Conservation (phyloP, 2,888 invertebrate species). For the Fragum whitleyi region DNA sequence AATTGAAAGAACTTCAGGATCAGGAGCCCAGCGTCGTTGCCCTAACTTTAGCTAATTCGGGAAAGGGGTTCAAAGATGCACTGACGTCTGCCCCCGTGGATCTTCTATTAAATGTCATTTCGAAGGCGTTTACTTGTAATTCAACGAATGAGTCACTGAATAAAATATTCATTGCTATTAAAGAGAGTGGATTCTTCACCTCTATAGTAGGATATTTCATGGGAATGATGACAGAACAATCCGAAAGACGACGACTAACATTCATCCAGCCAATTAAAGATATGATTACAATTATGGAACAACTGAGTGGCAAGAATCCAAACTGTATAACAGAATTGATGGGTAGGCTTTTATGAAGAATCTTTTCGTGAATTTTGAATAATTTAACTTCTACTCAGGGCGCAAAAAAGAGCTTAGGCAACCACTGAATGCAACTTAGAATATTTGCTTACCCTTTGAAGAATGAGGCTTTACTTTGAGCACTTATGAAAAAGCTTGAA, state of each 20-base stretch:
- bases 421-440: not conserved
- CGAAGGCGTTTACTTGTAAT: conserved; percentile 55
- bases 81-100: not conserved
- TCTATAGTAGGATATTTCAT: conserved; percentile 38
- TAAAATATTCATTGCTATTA: conserved; percentile 40
- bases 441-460: not conserved
- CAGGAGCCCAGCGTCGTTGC: conserved; percentile 14
- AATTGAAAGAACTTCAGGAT: not conserved
- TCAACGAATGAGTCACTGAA: conserved; percentile 41
- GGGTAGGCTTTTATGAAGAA: conserved; percentile 27
- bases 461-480: too few relatives aligned
- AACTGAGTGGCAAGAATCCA: conserved; percentile 43
- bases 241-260: conserved; percentile 6
- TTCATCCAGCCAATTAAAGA: conserved; percentile 47
- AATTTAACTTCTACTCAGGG: not conserved
- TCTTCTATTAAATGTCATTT: conserved; percentile 43
- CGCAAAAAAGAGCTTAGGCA: not conserved
- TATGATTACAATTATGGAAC: conserved; percentile 43
- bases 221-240: conserved; percentile 35
- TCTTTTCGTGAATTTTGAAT: not conserved
- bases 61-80: not conserved
- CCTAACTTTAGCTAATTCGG: conserved; percentile 5
- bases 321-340: conserved; percentile 47
- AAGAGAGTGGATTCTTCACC: conserved; percentile 43
- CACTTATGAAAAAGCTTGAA: too few relatives aligned